A percentile compares a stretch with the other conserved stretches of the same genome.
phyloP scores from a whole-genome alignment of 2,888 invertebrate genomes.

The Listrodromus nycthemerus region DNA sequence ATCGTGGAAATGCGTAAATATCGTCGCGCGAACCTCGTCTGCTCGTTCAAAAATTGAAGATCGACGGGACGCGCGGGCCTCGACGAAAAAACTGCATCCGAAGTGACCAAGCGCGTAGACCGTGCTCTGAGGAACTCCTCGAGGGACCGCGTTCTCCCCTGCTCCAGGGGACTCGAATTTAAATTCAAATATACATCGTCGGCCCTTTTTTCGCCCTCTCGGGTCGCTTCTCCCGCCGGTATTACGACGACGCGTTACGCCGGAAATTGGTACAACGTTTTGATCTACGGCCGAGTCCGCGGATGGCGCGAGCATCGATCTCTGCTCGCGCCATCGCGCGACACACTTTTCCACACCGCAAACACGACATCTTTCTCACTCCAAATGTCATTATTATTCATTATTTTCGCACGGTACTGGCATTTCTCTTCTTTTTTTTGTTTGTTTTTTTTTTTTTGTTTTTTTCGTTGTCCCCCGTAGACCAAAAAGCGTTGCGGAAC shows the following conservation, averaged over 20 bases:
- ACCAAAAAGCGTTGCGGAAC: slow-evolving; percentile 36
- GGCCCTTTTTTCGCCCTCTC: slow-evolving; percentile 59
- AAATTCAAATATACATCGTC: slow-evolving; percentile 80
- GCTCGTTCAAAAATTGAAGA: slow-evolving; percentile 83
- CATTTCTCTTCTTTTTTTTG: neutral
- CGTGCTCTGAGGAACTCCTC: slow-evolving; percentile 72
- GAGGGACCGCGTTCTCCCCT: slow-evolving; percentile 64
- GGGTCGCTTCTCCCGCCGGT: slow-evolving; percentile 33
- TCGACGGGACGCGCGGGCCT: slow-evolving; percentile 72
- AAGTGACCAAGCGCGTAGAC: slow-evolving; percentile 81
- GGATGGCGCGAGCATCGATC: neutral
- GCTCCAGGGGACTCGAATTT: slow-evolving; percentile 76
- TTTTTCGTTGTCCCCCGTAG: too few relatives aligned
- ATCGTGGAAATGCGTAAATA: slow-evolving; percentile 71
- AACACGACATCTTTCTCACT: neutral
- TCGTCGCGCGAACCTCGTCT: slow-evolving; percentile 70
- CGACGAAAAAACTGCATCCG: slow-evolving; percentile 81
- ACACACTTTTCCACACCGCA: neutral
- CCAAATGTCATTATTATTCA: neutral
- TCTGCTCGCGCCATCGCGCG: neutral
- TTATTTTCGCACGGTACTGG: neutral
- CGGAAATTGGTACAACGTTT: slow-evolving; percentile 76
- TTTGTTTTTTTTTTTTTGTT: slow-evolving; percentile 2
- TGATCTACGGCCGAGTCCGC: slow-evolving; percentile 63
- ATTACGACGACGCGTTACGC: slow-evolving; percentile 66